phyloP scores from a whole-genome alignment of 1,140 invertebrate species.

The Platyura marginata region DNA sequence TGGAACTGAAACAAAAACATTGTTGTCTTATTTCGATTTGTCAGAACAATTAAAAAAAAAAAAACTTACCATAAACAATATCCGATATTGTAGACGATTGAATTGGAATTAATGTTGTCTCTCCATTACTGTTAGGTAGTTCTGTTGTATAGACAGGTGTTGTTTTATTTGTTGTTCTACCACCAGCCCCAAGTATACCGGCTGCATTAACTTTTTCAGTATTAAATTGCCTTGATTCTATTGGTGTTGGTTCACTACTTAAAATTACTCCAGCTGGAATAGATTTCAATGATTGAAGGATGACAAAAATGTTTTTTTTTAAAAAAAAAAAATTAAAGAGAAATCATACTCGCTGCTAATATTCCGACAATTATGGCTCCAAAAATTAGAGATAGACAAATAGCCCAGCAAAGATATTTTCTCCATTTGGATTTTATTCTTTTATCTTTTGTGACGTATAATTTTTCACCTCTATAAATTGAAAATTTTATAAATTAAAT shows the following conservation, averaged over 20 bases:
- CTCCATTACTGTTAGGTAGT: too few relatives aligned
- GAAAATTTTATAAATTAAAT: slow-evolving; percentile 4
- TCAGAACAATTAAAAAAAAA: background rate
- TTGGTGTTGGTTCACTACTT: slow-evolving; percentile 26
- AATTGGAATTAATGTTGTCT: slow-evolving; percentile 24
- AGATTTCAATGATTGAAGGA: slow-evolving; percentile 1
- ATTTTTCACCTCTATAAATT: slow-evolving; percentile 53
- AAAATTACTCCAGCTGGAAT: slow-evolving; percentile 33
- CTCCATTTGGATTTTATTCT: slow-evolving; percentile 43
- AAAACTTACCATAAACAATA: slow-evolving; percentile 8
- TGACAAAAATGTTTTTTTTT: slow-evolving; percentile 2
- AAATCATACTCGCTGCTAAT: slow-evolving; percentile 38
- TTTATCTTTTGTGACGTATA: slow-evolving; percentile 65
- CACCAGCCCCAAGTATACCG: slow-evolving; percentile 10
- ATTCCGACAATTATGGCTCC: slow-evolving; percentile 47
- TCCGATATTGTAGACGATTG: slow-evolving; percentile 29
- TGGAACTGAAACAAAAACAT: too few relatives aligned
- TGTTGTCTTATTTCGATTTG: background rate
- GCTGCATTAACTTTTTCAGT: slow-evolving; percentile 8
- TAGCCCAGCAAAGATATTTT: slow-evolving; percentile 43
- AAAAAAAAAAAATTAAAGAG: background rate
- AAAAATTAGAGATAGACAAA: slow-evolving; percentile 35
- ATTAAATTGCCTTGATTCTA: slow-evolving; percentile 14
- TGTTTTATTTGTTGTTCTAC: background rate
- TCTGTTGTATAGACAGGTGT: slow-evolving; percentile 24